Base-by-base conservation (phyloP, 2,113 vertebrate genomes). In the mouse (Mus musculus) region DNA sequence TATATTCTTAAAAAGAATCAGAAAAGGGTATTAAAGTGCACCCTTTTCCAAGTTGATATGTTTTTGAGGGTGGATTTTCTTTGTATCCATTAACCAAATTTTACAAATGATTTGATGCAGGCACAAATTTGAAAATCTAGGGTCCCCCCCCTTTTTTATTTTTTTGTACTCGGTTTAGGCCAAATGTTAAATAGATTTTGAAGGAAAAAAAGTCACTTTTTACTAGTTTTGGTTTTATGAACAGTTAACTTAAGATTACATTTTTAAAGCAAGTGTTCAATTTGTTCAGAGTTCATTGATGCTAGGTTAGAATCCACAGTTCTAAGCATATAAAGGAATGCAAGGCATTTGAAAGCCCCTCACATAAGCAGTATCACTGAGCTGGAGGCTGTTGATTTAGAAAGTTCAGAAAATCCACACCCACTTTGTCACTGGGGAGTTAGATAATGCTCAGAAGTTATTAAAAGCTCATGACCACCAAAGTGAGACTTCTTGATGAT, bases 141-240 rank as follows among this genome's bases (percentile, higher is more conserved):
- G 89, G 81, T 42, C 81, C 24, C 49, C 3, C 5, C 61, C 42
- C 54, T 5, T 73, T 73, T 61, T 63, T 78, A 28, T 90, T 52
- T 78, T 77, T 78, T 20, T 90, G 26, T 77, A 69, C 52, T 4
- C 1, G 76, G 4, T 52, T 97, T 82, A 95, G 56, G 20, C 17
- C 14, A 96, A 13, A 52, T 54, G 87, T 75, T 93, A 90, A 95
- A 88, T 46, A 10, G 6, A 91, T 80, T 91, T 97, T 88, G 33
- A 10, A 52, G 54, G 7, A 82, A 42, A 75, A 46, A 33, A 33
- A 42, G 39, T 52, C 20, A 49, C 61, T 90, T 93, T 92, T 76
- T 39, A 94, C 36, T 1, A 20, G 12, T 88, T 96, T 76, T 16
- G 5, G 82, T 91, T 94, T 88, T 28, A n/a, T 36, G 42, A 22